A percentile compares a stretch with the other conserved stretches of the same genome.
Evolutionary conservation across 2,113 vertebrate species (phyloP).

Genomic region (Galemys pyrenaicus): DNA sequence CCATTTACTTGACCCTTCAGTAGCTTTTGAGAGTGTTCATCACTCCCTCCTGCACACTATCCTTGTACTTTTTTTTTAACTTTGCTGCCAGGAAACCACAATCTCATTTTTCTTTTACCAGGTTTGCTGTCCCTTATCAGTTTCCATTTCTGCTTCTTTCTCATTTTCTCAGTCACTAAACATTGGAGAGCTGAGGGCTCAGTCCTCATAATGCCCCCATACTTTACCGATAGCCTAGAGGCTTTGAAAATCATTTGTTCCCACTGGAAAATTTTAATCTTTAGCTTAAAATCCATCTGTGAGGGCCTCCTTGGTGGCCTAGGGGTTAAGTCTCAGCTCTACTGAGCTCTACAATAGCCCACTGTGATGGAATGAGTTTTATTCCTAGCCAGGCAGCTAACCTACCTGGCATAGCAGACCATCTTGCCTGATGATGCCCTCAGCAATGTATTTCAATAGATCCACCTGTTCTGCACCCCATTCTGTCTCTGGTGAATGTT

Average conservation of each 20-base stretch:
- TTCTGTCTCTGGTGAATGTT: no score
- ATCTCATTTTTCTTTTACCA: neutral
- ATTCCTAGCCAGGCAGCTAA: no score
- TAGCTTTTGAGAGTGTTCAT: neutral
- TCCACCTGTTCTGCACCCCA: no score
- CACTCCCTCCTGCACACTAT: neutral
- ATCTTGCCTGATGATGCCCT: no score
- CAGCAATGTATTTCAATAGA: no score
- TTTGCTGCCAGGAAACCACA: neutral
- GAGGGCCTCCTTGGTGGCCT: no score
- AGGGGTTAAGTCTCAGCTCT: no score
- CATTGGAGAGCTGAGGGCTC: neutral
- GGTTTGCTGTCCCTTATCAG: neutral
- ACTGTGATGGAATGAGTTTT: no score
- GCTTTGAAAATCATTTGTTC: constrained; percentile 4
- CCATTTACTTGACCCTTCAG: neutral
- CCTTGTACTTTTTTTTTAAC: neutral
- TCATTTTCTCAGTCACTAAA: neutral
- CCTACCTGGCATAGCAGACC: no score
- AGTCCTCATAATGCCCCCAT: neutral
- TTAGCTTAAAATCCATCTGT: constrained; percentile 28
- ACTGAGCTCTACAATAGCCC: no score
- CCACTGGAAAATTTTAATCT: constrained; percentile 17
- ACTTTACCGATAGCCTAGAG: neutral
- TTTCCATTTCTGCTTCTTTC: neutral